A percentile compares a stretch with the other conserved stretches of the same genome.
These are phyloP conservation scores for Drosophila tani DNA, from an alignment of 1,140 invertebrate species.

Conservation along the genomic window DNA sequence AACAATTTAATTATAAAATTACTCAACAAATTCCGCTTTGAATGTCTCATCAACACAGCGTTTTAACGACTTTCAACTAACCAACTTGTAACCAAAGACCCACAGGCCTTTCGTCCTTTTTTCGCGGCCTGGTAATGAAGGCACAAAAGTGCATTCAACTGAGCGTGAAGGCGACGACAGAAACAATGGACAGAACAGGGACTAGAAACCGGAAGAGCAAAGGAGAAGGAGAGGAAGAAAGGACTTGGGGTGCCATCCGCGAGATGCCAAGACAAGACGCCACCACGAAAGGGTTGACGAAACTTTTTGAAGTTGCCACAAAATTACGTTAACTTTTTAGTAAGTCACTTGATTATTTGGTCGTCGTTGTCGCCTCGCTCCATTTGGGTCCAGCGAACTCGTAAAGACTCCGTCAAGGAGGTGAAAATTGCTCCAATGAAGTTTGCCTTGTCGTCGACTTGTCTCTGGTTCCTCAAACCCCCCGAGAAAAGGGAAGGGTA, in stretches of 20 bases:
- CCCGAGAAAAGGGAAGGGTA: conserved; percentile 8
- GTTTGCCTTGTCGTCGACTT: conserved; percentile 38
- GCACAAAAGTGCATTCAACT: conserved; percentile 76
- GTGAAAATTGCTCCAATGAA: conserved; percentile 67
- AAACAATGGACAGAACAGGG: conserved; percentile 15
- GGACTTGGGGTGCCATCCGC: conserved; percentile 12
- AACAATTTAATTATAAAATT: conserved; percentile 2
- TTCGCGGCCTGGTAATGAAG: conserved; percentile 38
- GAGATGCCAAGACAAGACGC: conserved; percentile 17
- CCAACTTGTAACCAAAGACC: conserved; percentile 20
- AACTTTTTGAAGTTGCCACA: conserved; percentile 82
- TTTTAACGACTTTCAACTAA: conserved; percentile 7
- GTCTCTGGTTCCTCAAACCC: conserved; percentile 8
- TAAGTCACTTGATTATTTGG: conserved; percentile 80
- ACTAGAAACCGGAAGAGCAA: conserved; percentile 6
- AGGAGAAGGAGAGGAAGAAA: neutral
- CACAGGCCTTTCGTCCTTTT: conserved; percentile 23
- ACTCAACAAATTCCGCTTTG: neutral
- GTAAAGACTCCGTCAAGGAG: conserved; percentile 29
- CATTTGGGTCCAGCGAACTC: conserved; percentile 22
- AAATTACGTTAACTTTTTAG: conserved; percentile 81
- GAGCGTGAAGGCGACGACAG: conserved; percentile 60
- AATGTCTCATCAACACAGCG: neutral
- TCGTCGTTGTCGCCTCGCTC: conserved; percentile 28
- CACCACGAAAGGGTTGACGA: conserved; percentile 55